Evolutionary conservation across 1,140 invertebrate genomes (phyloP).

Genomic region (Frieseomelitta varia): DNA sequence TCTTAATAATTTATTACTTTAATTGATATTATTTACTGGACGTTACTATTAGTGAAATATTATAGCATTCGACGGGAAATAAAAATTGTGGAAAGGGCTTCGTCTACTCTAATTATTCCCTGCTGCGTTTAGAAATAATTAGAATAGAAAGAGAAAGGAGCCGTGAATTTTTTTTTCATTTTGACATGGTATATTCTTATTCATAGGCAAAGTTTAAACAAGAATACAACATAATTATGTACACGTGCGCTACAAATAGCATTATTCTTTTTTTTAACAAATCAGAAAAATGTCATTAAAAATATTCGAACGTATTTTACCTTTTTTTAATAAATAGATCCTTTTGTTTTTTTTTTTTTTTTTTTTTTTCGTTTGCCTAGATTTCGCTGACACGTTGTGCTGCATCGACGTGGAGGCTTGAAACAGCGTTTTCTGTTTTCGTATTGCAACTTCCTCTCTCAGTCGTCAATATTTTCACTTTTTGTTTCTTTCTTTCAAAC

Average conservation of each 20-base stretch:
- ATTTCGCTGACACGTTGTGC: slow-evolving; percentile 18
- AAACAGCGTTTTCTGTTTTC: not conserved
- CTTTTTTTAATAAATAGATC: slow-evolving; percentile 55
- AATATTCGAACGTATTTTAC: slow-evolving; percentile 49
- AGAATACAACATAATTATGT: slow-evolving; percentile 72
- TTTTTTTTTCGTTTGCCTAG: not conserved
- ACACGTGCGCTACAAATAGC: slow-evolving; percentile 68
- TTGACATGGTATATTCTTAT: slow-evolving; percentile 67
- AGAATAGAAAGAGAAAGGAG: not conserved
- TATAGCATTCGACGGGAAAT: slow-evolving; percentile 48
- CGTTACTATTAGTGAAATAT: slow-evolving; percentile 59
- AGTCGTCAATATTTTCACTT: not conserved
- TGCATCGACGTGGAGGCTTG: slow-evolving; percentile 10
- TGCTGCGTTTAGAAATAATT: not conserved
- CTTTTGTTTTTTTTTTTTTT: slow-evolving; percentile 44
- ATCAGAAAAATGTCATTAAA: slow-evolving; percentile 47
- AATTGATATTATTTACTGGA: slow-evolving; percentile 61
- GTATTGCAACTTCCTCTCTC: not conserved
- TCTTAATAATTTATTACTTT: slow-evolving; percentile 63
- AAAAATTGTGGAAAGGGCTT: slow-evolving; percentile 45
- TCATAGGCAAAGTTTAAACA: slow-evolving; percentile 68
- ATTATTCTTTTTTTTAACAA: slow-evolving; percentile 48
- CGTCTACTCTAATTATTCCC: not conserved
- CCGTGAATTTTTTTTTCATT: slow-evolving; percentile 29
- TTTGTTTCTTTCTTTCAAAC: not conserved